A percentile compares a stretch with the other conserved stretches of the same genome.
Evolutionary conservation across 2,888 invertebrate species (phyloP).

Genomic region (Ichneumon xanthorius): DNA sequence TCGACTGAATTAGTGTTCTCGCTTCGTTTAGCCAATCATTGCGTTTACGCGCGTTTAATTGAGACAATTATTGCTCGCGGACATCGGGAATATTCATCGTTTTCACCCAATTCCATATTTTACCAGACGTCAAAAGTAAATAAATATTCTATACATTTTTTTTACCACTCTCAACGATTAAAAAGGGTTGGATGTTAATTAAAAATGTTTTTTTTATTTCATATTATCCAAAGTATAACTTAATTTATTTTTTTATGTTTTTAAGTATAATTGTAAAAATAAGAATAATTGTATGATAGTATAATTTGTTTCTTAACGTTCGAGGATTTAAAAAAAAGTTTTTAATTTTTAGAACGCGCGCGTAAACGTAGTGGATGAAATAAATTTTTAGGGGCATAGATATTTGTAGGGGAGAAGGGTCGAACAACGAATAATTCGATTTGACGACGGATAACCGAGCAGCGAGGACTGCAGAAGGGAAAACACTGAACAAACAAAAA

Average conservation of each 20-base stretch:
- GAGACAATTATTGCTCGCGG: not conserved
- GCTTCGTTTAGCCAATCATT: constrained; percentile 30
- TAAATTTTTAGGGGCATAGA: constrained; percentile 39
- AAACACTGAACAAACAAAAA: not conserved
- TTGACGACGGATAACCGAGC: constrained; percentile 34
- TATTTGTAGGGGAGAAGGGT: constrained; percentile 48
- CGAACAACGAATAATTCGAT: constrained; percentile 65
- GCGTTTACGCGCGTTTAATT: constrained; percentile 36
- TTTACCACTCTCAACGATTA: not conserved
- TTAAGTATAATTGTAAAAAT: too few species aligned
- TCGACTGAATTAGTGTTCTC: constrained; percentile 57
- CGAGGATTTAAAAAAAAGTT: not conserved
- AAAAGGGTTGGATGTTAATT: not conserved
- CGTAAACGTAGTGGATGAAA: constrained; percentile 38
- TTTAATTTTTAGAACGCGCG: not conserved
- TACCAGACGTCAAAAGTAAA: not conserved
- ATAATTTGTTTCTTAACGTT: not conserved
- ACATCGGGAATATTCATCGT: not conserved
- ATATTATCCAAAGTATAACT: not conserved
- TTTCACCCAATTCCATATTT: not conserved
- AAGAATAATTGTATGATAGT: too few species aligned
- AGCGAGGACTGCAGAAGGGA: constrained; percentile 1
- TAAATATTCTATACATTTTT: not conserved
- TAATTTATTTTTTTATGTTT: too few species aligned
- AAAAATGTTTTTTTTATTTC: not conserved